Percentiles rank a stretch among this genome's conserved stretches.
phyloP scores from a whole-genome alignment of 1,140 invertebrate species.

The Eulimnadia texana region DNA sequence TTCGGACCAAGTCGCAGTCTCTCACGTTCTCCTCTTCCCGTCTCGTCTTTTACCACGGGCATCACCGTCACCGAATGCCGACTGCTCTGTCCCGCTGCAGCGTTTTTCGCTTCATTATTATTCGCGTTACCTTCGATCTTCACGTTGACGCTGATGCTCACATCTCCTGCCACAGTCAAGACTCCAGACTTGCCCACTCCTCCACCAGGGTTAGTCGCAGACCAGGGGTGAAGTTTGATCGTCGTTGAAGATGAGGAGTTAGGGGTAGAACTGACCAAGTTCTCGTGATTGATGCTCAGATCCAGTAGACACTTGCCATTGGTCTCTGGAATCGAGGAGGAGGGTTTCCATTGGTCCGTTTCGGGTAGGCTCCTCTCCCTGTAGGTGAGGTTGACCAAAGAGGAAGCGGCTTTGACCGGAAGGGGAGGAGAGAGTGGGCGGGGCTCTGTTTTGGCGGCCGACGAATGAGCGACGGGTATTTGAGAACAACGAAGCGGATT shows the following conservation, averaged over 20 bases:
- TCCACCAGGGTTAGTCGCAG: background rate
- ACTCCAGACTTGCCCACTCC: background rate
- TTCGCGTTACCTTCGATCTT: background rate
- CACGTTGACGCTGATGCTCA: slow-evolving; percentile 11
- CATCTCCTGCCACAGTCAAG: slow-evolving; percentile 1
- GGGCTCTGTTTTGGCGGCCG: background rate
- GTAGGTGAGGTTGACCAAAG: background rate
- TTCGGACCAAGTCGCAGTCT: background rate
- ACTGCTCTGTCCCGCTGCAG: background rate
- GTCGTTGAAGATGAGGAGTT: background rate
- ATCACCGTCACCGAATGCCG: slow-evolving; percentile 7
- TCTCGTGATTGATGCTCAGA: background rate
- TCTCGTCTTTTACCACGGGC: slow-evolving; percentile 12
- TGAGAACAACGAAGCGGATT: background rate
- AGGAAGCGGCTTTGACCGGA: background rate
- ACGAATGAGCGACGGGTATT: background rate
- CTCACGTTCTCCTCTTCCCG: background rate
- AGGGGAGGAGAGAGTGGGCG: background rate
- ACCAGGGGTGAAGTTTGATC: background rate
- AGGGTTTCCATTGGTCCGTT: background rate
- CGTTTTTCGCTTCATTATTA: background rate
- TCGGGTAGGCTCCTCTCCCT: background rate
- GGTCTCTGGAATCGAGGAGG: background rate
- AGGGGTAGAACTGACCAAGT: background rate
- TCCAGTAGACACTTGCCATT: background rate